Conservation (phyloP, 2,113 vertebrate species). For the Macaca mulatta region DNA sequence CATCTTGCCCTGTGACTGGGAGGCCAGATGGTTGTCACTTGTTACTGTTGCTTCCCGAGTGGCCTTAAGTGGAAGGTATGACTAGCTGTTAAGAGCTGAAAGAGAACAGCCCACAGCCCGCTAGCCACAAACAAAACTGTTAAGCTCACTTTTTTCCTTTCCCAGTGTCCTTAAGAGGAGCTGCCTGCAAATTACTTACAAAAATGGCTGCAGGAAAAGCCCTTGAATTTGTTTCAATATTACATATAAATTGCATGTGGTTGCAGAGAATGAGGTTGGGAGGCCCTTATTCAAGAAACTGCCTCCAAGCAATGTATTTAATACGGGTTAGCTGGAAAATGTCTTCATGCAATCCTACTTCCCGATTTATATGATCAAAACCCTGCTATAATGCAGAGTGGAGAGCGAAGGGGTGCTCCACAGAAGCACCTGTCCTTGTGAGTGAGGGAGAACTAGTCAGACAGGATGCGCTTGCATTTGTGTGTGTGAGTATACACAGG, state of each 20-base stretch:
- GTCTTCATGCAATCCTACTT: not conserved
- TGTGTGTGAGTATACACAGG: accelerated
- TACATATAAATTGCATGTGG: conserved; percentile 17
- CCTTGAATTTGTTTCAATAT: not conserved
- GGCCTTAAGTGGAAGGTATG: not conserved
- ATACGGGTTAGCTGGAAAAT: not conserved
- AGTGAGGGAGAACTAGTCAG: not conserved
- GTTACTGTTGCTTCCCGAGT: not conserved
- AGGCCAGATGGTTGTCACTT: not conserved
- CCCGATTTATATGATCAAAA: not conserved
- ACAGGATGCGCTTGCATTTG: not conserved
- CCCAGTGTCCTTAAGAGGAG: not conserved
- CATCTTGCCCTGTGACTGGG: not conserved
- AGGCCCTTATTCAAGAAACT: not conserved
- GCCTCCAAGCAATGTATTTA: not conserved
- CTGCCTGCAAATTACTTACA: not conserved
- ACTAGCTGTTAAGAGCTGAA: not conserved
- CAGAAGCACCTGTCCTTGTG: not conserved
- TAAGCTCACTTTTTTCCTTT: conserved; percentile 16
- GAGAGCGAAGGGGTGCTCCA: not conserved
- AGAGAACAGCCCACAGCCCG: not conserved
- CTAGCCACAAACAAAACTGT: not conserved
- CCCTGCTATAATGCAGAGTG: accelerated
- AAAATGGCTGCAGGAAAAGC: conserved; percentile 14
- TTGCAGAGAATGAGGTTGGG: accelerated